phyloP scores from a whole-genome alignment of 1,140 invertebrate species.

The Halyomorpha halys region DNA sequence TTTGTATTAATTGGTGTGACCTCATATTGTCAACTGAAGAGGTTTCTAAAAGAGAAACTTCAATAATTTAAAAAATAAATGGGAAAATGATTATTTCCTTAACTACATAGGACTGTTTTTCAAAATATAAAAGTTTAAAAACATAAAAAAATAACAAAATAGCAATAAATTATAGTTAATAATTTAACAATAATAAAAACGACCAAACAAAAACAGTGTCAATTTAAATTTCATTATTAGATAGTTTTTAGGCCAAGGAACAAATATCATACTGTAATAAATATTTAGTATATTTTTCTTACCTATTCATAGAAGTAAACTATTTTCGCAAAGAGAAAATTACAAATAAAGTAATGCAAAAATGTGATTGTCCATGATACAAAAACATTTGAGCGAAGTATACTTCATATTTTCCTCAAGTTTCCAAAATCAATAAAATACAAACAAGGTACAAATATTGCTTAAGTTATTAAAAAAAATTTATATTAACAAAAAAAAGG shows the following conservation, averaged over 20 bases:
- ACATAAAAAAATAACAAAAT: not conserved
- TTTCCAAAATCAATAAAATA: not conserved
- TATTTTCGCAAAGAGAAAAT: not conserved
- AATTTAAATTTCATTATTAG: not conserved
- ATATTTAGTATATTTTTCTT: not conserved
- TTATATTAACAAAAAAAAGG: not conserved
- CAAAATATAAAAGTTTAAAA: too few relatives aligned
- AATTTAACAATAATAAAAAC: not conserved
- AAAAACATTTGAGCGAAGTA: slow-evolving; percentile 14
- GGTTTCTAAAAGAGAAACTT: too few relatives aligned
- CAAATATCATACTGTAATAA: not conserved
- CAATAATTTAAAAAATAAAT: too few relatives aligned
- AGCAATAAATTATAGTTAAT: not conserved
- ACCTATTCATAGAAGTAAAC: too few relatives aligned
- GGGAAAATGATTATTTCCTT: too few relatives aligned
- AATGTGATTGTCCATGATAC: slow-evolving; percentile 7
- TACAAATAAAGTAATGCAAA: not conserved
- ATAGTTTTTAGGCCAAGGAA: slow-evolving; percentile 1
- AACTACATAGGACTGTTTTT: too few relatives aligned
- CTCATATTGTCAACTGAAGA: too few relatives aligned
- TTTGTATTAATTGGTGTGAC: too few relatives aligned
- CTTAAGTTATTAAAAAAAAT: not conserved
- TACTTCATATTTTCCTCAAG: not conserved
- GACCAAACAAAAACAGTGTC: not conserved
- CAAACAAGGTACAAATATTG: slow-evolving; percentile 10